Evolutionary conservation across 2,797 vertebrate genomes (phyloP).

Genomic region (Lepidocolaptes lacrymiger): DNA sequence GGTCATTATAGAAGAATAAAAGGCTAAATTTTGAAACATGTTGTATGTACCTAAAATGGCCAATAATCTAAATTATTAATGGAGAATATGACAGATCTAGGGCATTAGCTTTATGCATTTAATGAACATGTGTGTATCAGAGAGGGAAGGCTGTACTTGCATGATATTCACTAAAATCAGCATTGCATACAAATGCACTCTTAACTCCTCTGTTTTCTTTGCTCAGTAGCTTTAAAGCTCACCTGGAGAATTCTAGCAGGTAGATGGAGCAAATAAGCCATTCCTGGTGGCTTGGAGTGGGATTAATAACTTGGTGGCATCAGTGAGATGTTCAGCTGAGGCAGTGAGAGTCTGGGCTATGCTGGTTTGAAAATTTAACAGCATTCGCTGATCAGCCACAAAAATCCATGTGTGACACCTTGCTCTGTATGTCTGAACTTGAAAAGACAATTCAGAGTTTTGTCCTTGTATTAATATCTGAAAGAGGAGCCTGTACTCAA

Average conservation of each 20-base stretch:
- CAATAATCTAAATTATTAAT: slow-evolving; percentile 1
- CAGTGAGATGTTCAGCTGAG: not conserved
- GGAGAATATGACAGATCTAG: not conserved
- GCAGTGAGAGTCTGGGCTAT: not conserved
- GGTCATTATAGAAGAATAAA: not conserved
- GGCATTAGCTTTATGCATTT: not conserved
- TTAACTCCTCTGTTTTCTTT: not conserved
- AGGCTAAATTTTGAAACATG: not conserved
- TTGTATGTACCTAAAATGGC: not conserved
- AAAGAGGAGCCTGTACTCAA: not conserved
- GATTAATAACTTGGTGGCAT: not conserved
- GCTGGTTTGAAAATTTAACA: not conserved
- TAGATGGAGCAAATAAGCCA: not conserved
- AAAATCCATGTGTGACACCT: not conserved
- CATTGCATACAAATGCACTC: not conserved
- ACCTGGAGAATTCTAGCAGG: not conserved
- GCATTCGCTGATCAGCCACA: not conserved
- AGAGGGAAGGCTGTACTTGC: not conserved
- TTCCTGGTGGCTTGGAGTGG: not conserved
- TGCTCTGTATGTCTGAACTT: not conserved
- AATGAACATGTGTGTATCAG: not conserved
- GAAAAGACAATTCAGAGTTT: not conserved
- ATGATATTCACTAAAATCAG: not conserved
- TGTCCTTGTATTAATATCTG: not conserved
- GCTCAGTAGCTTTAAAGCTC: not conserved